These are phyloP conservation scores for Pseudochirops cupreus DNA, from an alignment of 2,797 vertebrate species.

Conservation along the genomic window DNA sequence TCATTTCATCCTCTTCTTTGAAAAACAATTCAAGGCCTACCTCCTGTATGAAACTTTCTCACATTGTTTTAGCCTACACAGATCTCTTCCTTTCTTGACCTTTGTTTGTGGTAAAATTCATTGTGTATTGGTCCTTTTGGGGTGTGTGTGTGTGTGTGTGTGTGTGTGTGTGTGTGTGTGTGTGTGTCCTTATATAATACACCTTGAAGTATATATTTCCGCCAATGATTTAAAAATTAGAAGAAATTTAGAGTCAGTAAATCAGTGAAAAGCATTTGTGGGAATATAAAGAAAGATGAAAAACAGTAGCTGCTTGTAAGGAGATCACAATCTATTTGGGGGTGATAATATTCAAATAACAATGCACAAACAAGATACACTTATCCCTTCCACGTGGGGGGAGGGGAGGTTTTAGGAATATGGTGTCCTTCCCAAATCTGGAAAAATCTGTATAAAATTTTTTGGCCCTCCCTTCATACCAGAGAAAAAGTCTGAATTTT, in stretches of 20 bases:
- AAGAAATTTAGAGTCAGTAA: not conserved
- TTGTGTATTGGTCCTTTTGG: not conserved
- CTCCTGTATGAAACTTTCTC: not conserved
- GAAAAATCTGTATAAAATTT: not conserved
- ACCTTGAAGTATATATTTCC: not conserved
- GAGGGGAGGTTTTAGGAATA: too few relatives aligned
- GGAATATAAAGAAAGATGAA: not conserved
- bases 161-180: not conserved
- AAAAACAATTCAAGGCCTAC: not conserved
- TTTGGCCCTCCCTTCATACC: not conserved
- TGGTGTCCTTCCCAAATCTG: not conserved
- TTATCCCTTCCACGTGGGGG: not conserved
- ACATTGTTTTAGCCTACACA: not conserved
- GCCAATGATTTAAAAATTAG: not conserved
- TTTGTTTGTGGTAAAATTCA: not conserved
- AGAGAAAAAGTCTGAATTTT: not conserved
- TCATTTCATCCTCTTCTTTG: not conserved
- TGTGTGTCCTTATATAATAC: not conserved
- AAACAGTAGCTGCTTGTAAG: not conserved
- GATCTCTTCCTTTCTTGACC: conserved; percentile 32
- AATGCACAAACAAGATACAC: not conserved
- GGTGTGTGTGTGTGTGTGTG: not conserved
- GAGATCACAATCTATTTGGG: not conserved
- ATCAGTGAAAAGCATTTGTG: not conserved
- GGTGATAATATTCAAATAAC: not conserved